Percentiles rank a stretch among this genome's conserved stretches.
These are phyloP conservation scores for Barypeithes pellucidus DNA, from an alignment of 2,888 invertebrate genomes.

Conservation along the genomic window DNA sequence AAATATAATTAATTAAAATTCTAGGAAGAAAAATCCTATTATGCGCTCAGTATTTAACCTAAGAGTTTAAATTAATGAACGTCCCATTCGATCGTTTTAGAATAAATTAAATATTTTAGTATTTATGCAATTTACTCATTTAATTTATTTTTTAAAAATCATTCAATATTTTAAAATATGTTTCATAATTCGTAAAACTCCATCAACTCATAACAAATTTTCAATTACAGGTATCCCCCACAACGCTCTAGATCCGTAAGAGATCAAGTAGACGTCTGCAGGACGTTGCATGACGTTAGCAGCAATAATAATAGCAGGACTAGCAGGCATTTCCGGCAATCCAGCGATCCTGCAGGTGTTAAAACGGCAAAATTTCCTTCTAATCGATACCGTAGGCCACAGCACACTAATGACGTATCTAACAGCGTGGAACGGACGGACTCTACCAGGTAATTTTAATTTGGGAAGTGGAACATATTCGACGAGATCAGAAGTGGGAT, in stretches of 20 bases:
- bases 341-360: slow-evolving; percentile 39
- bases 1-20: too few relatives aligned
- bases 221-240: slow-evolving; percentile 8
- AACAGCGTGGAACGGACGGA: slow-evolving; percentile 22
- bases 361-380: slow-evolving; percentile 14
- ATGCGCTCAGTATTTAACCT: too few relatives aligned
- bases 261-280: background rate
- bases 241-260: slow-evolving; percentile 9
- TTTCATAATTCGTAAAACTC: background rate
- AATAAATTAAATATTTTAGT: too few relatives aligned
- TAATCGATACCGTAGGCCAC: slow-evolving; percentile 35
- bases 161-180: too few relatives aligned
- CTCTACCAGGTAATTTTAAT: slow-evolving; percentile 31
- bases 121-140: too few relatives aligned
- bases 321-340: slow-evolving; percentile 28
- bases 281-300: slow-evolving; percentile 10
- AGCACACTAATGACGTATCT: slow-evolving; percentile 28
- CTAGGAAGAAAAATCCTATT: too few relatives aligned
- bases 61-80: too few relatives aligned
- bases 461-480: background rate
- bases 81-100: too few relatives aligned
- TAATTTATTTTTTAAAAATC: too few relatives aligned
- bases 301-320: background rate
- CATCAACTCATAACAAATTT: background rate
- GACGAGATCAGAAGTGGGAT: background rate